phyloP scores from a whole-genome alignment of 2,113 vertebrate genomes.

The Sapayoa aenigma region DNA sequence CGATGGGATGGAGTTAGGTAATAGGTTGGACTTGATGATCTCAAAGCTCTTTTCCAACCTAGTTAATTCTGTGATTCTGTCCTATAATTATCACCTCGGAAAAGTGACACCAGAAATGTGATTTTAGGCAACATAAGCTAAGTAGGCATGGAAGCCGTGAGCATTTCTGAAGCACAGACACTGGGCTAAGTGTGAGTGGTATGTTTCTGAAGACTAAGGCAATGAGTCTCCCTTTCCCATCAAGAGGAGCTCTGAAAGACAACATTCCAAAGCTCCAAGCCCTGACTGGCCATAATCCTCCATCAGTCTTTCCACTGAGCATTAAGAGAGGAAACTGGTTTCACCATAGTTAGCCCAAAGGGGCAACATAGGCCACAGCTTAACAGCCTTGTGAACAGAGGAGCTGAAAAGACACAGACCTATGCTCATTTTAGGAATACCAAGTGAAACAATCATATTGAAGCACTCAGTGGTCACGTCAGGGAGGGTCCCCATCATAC shows the following conservation, averaged over 20 bases:
- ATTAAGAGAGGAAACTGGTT: background rate
- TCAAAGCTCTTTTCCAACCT: no score
- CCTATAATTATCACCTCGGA: background rate
- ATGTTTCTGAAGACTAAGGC: background rate
- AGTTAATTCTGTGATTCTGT: no score
- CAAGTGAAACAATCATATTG: background rate
- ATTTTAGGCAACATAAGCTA: background rate
- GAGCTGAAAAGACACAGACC: background rate
- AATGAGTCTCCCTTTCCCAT: background rate
- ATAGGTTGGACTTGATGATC: no score
- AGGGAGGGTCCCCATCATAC: fast-evolving
- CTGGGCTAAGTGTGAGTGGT: background rate
- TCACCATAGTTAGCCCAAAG: background rate
- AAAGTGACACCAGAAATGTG: background rate
- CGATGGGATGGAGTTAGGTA: no score
- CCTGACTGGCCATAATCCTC: background rate
- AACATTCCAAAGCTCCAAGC: background rate
- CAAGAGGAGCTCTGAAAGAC: background rate
- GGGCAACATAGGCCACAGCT: background rate
- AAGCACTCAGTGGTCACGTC: background rate
- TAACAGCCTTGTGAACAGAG: background rate
- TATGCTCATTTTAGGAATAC: background rate
- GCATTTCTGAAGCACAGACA: background rate
- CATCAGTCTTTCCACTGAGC: background rate
- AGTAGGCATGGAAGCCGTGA: background rate